These are phyloP conservation scores for Myotis daubentonii DNA, from an alignment of 2,797 vertebrate species.

Conservation along the genomic window DNA sequence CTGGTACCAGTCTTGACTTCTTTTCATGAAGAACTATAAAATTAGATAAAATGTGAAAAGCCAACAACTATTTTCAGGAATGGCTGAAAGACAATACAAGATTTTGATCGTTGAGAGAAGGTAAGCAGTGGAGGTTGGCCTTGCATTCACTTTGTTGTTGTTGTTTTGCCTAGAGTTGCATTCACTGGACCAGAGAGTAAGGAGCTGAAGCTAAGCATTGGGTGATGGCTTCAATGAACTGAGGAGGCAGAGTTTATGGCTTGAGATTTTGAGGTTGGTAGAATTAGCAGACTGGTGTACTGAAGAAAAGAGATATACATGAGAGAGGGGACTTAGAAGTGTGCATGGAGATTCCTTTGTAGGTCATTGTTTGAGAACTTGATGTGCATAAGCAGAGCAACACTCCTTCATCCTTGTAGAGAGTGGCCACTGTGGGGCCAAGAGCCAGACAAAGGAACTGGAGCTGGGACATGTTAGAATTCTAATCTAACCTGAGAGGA, in stretches of 20 bases:
- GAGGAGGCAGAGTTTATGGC: neutral
- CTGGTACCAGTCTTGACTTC: neutral
- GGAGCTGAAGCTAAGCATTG: neutral
- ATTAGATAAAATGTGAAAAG: neutral
- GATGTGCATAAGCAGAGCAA: neutral
- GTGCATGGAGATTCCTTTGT: neutral
- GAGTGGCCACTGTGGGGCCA: neutral
- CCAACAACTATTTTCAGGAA: conserved; percentile 20
- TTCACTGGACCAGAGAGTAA: neutral
- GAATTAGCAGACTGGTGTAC: neutral
- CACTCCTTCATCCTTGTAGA: neutral
- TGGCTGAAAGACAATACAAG: neutral
- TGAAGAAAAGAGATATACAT: neutral
- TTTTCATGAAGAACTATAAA: conserved; percentile 21
- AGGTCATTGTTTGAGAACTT: neutral
- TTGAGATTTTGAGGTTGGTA: neutral
- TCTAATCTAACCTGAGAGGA: neutral
- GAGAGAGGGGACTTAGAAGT: neutral
- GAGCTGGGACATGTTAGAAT: neutral
- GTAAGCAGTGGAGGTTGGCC: neutral
- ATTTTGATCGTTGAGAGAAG: neutral
- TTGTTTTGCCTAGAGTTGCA: neutral
- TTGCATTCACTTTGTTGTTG: neutral
- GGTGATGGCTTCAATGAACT: neutral
- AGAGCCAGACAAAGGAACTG: neutral